Evolutionary conservation across 1,140 invertebrate genomes (phyloP).

Genomic region (Panulirus ornatus): DNA sequence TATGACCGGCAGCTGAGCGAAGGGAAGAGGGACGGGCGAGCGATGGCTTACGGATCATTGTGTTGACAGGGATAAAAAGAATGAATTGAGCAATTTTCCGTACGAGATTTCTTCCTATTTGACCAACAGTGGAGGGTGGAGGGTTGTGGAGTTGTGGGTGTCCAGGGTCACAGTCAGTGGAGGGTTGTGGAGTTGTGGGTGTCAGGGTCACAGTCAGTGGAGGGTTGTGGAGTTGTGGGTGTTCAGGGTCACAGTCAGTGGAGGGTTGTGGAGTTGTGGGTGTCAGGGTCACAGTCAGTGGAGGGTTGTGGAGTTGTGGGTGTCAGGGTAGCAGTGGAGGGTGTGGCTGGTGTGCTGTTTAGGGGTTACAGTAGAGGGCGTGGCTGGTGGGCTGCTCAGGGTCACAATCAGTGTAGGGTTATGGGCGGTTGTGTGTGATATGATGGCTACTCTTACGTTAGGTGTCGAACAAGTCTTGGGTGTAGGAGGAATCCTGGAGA

Average conservation of each 20-base stretch:
- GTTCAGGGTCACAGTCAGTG: neutral
- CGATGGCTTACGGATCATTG: constrained; percentile 38
- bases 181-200: neutral
- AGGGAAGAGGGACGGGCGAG: constrained; percentile 6
- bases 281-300: neutral
- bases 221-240: neutral
- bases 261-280: neutral
- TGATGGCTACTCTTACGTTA: no score
- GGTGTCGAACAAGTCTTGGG: no score
- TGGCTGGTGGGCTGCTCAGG: neutral
- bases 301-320: neutral
- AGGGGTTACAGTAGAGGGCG: neutral
- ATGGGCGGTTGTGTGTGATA: neutral
- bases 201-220: neutral
- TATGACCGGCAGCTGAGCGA: neutral
- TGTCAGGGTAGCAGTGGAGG: neutral
- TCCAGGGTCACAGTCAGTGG: neutral
- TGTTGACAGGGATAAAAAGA: constrained; percentile 54
- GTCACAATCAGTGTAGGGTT: neutral
- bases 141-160: neutral
- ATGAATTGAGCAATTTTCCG: constrained; percentile 59
- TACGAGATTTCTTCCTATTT: constrained; percentile 53
- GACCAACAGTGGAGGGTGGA: neutral
- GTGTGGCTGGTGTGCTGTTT: neutral
- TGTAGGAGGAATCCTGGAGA: no score